These are phyloP conservation scores for Dastarcus helophoroides DNA, from an alignment of 2,888 invertebrate species.

Conservation along the genomic window DNA sequence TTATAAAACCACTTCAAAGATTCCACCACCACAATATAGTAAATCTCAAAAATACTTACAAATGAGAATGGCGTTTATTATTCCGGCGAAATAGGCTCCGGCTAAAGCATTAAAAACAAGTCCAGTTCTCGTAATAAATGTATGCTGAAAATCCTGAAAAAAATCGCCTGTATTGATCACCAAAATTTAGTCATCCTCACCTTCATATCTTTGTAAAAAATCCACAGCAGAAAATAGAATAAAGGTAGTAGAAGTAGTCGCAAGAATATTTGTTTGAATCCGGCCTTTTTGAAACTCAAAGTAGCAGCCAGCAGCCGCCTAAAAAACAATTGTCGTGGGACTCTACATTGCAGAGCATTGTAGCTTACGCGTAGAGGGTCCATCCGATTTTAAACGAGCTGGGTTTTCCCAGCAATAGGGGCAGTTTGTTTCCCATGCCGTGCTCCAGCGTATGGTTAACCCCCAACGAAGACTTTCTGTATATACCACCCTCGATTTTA, in stretches of 20 bases:
- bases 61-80: slow-evolving; percentile 54
- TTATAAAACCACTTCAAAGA: too few species aligned
- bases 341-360: slow-evolving; percentile 1
- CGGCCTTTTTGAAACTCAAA: slow-evolving; percentile 63
- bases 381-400: slow-evolving; percentile 55
- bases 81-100: slow-evolving; percentile 56
- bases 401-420: slow-evolving; percentile 64
- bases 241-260: slow-evolving; percentile 63
- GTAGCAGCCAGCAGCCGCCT: slow-evolving; percentile 69
- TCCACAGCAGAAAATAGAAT: slow-evolving; percentile 65
- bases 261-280: slow-evolving; percentile 63
- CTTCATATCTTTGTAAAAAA: slow-evolving; percentile 61
- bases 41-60: slow-evolving; percentile 43
- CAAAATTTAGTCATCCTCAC: slow-evolving; percentile 24
- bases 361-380: slow-evolving; percentile 52
- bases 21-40: slow-evolving; percentile 4
- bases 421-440: slow-evolving; percentile 53
- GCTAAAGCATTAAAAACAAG: slow-evolving; percentile 57
- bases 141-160: slow-evolving; percentile 51
- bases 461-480: slow-evolving; percentile 51
- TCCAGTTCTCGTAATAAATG: slow-evolving; percentile 59
- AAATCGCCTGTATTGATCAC: slow-evolving; percentile 5
- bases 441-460: slow-evolving; percentile 40
- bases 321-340: too few species aligned
- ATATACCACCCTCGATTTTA: slow-evolving; percentile 70